Evolutionary conservation across 2,888 invertebrate genomes (phyloP).

Genomic region (Lordiphosa fenestrarum): DNA sequence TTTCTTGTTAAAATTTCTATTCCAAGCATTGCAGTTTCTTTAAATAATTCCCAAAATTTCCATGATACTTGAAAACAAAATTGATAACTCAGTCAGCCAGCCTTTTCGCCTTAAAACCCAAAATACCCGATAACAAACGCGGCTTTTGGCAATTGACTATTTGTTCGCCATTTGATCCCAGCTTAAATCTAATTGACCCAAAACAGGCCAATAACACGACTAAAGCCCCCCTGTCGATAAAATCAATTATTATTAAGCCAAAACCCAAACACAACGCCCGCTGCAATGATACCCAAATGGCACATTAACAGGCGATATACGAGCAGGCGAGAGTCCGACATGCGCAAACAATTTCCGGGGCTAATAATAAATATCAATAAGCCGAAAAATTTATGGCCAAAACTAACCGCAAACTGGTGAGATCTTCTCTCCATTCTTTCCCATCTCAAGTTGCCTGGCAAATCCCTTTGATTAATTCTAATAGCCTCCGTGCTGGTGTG

Average conservation of each 20-base stretch:
- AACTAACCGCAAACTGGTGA: slow-evolving; percentile 56
- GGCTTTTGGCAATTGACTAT: slow-evolving; percentile 7
- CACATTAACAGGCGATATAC: slow-evolving; percentile 57
- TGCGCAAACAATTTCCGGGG: slow-evolving; percentile 57
- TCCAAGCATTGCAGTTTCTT: too few species aligned
- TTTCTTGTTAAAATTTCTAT: too few species aligned
- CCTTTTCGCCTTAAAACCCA: too few species aligned
- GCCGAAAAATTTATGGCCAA: slow-evolving; percentile 64
- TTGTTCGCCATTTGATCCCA: slow-evolving; percentile 25
- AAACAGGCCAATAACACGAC: slow-evolving; percentile 22
- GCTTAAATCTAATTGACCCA: slow-evolving; percentile 31
- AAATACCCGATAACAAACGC: too few species aligned
- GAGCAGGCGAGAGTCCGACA: slow-evolving; percentile 22
- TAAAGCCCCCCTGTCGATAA: slow-evolving; percentile 15
- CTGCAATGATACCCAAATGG: slow-evolving; percentile 39
- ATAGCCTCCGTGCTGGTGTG: slow-evolving; percentile 69
- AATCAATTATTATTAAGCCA: slow-evolving; percentile 39
- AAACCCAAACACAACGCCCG: slow-evolving; percentile 17
- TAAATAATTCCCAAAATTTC: too few species aligned
- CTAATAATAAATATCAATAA: slow-evolving; percentile 74
- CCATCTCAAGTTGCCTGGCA: slow-evolving; percentile 25
- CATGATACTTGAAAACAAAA: too few species aligned
- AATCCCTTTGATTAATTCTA: slow-evolving; percentile 75
- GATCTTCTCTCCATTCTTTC: slow-evolving; percentile 8
- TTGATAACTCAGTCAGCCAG: too few species aligned